Evolutionary conservation across 2,797 vertebrate species (phyloP).

Genomic region (Squalus acanthias): DNA sequence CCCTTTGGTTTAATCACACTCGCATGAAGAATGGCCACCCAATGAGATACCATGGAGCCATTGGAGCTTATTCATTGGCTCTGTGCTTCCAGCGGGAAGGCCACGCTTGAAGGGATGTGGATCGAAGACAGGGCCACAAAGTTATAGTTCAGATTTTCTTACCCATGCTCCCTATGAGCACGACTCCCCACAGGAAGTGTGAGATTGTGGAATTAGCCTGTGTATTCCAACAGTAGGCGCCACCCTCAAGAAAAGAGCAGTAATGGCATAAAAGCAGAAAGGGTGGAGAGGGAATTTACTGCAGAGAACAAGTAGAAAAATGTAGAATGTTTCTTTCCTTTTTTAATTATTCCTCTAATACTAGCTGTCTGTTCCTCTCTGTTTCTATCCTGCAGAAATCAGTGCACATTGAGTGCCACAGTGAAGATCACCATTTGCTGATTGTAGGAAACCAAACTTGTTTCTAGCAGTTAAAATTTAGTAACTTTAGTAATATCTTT

Average conservation of each 20-base stretch:
- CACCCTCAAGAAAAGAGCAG: neutral
- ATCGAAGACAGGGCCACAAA: neutral
- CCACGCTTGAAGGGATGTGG: neutral
- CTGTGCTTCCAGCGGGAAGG: neutral
- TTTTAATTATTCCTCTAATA: neutral
- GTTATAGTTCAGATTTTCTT: neutral
- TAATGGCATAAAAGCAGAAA: neutral
- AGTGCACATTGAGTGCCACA: neutral
- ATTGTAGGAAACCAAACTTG: neutral
- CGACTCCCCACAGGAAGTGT: neutral
- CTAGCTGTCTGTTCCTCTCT: neutral
- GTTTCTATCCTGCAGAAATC: neutral
- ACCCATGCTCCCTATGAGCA: neutral
- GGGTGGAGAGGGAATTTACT: neutral
- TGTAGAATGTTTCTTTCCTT: neutral
- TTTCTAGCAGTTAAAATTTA: constrained; percentile 5
- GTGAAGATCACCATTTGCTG: neutral
- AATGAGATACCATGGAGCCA: neutral
- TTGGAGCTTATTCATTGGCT: neutral
- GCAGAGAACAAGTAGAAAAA: neutral
- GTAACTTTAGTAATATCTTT: neutral
- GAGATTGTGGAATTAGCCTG: neutral
- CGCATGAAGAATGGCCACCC: neutral
- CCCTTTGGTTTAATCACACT: neutral
- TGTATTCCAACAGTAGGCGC: neutral